Evolutionary conservation across 2,113 vertebrate species (phyloP), one percentile per base, ranked within the genome.

Genomic region (Tragulus kanchil): DNA sequence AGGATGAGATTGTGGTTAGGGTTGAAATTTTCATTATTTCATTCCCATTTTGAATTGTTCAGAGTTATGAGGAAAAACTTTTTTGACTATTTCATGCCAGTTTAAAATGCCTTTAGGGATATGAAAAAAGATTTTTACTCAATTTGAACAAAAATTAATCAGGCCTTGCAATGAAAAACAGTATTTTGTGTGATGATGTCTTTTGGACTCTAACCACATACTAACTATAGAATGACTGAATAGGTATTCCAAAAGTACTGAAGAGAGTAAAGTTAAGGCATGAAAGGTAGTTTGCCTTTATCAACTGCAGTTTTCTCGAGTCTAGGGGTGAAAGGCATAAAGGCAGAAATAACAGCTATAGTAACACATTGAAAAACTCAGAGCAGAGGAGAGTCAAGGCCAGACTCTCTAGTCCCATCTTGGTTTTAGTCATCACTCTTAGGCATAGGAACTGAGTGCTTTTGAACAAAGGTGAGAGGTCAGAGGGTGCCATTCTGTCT

Each of bases 11-110:
- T 97, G 36, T 54, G 10, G 25, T 94, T 83, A 95, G 26, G 16
- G 82, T 45, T 69, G 61, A 93, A 59, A 89, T 84, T 84, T 97
- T 23, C 3, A 75, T 95, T 93, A 89, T 93, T 97, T 93, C 14
- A 78, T 58, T 92, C 45, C 12, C 25, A 75, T 67, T 97, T 81
- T 95, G 83, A 92, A 61, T 89, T 93, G 52, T 85, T 77, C 52
- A 23, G 82, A 91, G 69, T 87, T 94, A 42, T 92, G 54, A 79
- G 62, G 58, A 87, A 79, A 31, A 79, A 79, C 69, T 83, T 64
- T 89, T 65, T 50, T 23, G 21, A 10, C 50, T 56, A 86, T 89
- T 93, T 95, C 93, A 86, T 93, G 21, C 26, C 9, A 77, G 36
- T 11, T 92, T 84, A 92, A 95, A 78, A 85, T 90, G 13, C 21